phyloP scores from a whole-genome alignment of 2,888 invertebrate genomes.

The Rhodophaea formosa region DNA sequence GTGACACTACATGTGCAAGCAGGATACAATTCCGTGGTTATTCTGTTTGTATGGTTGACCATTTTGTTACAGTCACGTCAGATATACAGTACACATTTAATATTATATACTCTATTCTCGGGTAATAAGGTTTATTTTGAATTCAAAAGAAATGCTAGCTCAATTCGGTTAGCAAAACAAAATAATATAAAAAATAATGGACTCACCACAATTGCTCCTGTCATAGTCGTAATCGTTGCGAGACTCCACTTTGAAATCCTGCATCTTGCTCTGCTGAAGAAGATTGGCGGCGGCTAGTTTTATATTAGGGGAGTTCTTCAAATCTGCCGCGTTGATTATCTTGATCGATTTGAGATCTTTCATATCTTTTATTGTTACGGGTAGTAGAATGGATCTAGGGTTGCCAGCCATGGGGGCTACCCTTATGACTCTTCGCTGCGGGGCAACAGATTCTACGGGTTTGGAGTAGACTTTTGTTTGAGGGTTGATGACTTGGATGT shows the following conservation, averaged over 20 bases:
- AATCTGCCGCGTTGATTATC: slow-evolving; percentile 84
- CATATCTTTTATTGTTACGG: slow-evolving; percentile 85
- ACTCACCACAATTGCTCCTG: slow-evolving; percentile 63
- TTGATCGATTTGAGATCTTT: slow-evolving; percentile 87
- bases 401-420: slow-evolving; percentile 76
- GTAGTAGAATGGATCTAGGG: slow-evolving; percentile 85
- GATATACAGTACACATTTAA: too few species aligned
- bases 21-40: too few species aligned
- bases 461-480: slow-evolving; percentile 74
- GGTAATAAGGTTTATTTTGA: too few species aligned
- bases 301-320: slow-evolving; percentile 78
- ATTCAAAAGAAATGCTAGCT: too few species aligned
- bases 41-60: too few species aligned
- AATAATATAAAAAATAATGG: too few species aligned
- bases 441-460: slow-evolving; percentile 68
- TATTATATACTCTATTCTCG: too few species aligned
- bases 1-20: too few species aligned
- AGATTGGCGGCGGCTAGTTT: slow-evolving; percentile 76
- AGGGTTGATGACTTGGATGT: slow-evolving; percentile 67
- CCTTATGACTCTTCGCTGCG: slow-evolving; percentile 66
- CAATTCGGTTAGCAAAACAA: too few species aligned
- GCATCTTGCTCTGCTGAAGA: slow-evolving; percentile 70
- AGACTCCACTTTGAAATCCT: slow-evolving; percentile 61
- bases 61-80: too few species aligned
- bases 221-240: slow-evolving; percentile 66